These are phyloP conservation scores for Cryptotermes secundus DNA, from an alignment of 1,140 invertebrate species.

Conservation along the genomic window DNA sequence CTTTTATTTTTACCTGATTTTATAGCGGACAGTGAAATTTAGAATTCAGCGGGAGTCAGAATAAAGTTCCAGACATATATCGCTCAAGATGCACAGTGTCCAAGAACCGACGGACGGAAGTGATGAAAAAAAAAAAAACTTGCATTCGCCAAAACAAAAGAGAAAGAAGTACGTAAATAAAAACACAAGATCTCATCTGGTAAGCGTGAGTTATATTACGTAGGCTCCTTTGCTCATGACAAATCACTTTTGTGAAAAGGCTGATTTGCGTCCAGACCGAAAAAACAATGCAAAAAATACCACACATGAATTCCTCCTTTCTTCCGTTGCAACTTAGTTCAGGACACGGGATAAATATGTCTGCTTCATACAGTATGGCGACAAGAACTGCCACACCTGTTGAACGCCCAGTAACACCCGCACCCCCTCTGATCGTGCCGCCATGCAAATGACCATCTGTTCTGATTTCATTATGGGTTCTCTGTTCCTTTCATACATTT, in stretches of 20 bases:
- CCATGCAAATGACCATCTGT: background rate
- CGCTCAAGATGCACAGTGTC: background rate
- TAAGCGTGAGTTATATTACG: background rate
- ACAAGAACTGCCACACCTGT: background rate
- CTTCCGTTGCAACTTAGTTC: background rate
- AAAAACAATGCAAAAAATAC: background rate
- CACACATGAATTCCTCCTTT: background rate
- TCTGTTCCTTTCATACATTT: background rate
- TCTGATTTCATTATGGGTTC: background rate
- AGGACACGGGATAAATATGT: background rate
- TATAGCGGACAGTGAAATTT: too few species aligned
- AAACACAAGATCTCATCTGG: background rate
- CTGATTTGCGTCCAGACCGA: background rate
- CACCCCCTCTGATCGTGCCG: background rate
- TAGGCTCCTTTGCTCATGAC: background rate
- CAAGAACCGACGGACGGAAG: background rate
- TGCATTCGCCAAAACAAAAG: background rate
- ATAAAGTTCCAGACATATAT: too few species aligned
- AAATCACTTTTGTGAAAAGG: constrained; percentile 17
- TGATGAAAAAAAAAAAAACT: background rate
- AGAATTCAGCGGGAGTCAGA: too few species aligned
- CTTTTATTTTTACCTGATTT: too few species aligned
- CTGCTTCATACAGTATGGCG: background rate
- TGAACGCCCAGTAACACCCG: background rate
- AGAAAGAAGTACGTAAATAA: background rate